A percentile compares a stretch with the other conserved stretches of the same genome.
phyloP scores from a whole-genome alignment of 2,888 invertebrate genomes.

The Xestia sexstrigata region DNA sequence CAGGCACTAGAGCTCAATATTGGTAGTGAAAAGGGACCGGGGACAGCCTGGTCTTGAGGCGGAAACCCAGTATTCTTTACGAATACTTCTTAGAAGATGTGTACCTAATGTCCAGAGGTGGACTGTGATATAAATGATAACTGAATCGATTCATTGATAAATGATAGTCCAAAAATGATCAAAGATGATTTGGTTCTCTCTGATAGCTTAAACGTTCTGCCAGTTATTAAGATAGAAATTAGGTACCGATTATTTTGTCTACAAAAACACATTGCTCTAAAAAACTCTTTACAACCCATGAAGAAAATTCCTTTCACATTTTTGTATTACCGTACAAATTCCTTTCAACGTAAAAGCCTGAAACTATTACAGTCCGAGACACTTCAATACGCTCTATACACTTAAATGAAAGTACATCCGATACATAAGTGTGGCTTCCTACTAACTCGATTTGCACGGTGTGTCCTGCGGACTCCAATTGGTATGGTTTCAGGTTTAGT shows the following conservation, averaged over 20 bases:
- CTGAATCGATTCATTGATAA: neutral
- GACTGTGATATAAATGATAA: neutral
- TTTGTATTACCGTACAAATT: conserved; percentile 12
- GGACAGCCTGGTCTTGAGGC: neutral
- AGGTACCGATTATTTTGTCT: neutral
- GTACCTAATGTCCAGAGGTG: neutral
- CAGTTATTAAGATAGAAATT: neutral
- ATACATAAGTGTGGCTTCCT: conserved; percentile 81
- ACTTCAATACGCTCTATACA: conserved; percentile 57
- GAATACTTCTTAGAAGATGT: neutral
- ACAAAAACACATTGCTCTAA: neutral
- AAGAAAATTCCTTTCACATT: conserved; percentile 16
- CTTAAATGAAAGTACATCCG: conserved; percentile 67
- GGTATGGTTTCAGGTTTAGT: conserved; percentile 81
- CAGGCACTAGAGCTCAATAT: neutral
- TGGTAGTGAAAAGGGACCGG: neutral
- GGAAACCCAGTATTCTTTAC: neutral
- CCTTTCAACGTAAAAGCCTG: conserved; percentile 21
- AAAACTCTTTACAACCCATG: neutral
- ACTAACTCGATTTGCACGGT: conserved; percentile 85
- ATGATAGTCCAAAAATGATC: neutral
- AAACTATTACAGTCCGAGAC: conserved; percentile 27
- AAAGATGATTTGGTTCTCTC: neutral
- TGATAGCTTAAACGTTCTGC: neutral
- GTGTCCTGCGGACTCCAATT: conserved; percentile 76